These are phyloP conservation scores for Chaenogobius annularis DNA, from an alignment of 2,113 vertebrate species.

Conservation along the genomic window DNA sequence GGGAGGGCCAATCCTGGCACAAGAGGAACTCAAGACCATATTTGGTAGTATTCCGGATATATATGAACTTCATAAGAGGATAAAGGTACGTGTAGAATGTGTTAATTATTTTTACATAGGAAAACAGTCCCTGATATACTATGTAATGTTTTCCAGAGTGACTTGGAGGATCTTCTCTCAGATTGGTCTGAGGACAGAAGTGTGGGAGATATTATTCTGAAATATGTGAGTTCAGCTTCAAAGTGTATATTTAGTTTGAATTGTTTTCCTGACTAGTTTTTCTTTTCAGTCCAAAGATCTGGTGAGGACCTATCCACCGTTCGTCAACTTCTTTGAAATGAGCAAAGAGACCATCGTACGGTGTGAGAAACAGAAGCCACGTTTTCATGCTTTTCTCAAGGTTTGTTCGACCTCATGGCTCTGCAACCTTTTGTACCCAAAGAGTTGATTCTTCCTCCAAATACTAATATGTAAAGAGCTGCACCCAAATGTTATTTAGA, in stretches of 20 bases:
- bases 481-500: no score
- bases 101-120: background rate
- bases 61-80: constrained; percentile 93
- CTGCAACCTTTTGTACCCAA: background rate
- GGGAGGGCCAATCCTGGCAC: constrained; percentile 94
- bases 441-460: background rate
- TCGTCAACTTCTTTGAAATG: constrained; percentile 99
- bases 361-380: constrained; percentile 95
- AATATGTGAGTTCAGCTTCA: constrained; percentile 85
- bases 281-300: constrained; percentile 89
- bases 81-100: constrained; percentile 80
- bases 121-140: background rate
- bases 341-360: constrained; percentile 95
- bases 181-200: constrained; percentile 93
- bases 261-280: background rate
- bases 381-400: constrained; percentile 98
- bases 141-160: constrained; percentile 72
- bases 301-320: constrained; percentile 93
- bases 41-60: constrained; percentile 98
- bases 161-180: constrained; percentile 91
- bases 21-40: constrained; percentile 97
- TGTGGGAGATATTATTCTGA: constrained; percentile 91
- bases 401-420: constrained; percentile 60
- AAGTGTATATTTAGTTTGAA: background rate
- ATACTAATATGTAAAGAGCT: background rate